These are phyloP conservation scores for Sibirionetta formosa DNA, from an alignment of 2,797 vertebrate genomes.

Conservation along the genomic window DNA sequence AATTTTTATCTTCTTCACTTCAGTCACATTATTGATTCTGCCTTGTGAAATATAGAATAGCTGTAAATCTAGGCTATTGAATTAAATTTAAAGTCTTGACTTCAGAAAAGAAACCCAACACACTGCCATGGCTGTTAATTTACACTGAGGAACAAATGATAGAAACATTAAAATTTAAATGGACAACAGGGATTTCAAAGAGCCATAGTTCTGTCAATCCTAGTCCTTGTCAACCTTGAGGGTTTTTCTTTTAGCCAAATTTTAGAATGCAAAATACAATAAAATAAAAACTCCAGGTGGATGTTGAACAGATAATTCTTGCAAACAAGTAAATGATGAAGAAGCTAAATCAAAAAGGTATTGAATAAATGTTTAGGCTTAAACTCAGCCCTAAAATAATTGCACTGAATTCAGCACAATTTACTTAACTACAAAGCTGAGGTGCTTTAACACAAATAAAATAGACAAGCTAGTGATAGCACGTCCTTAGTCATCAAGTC, in stretches of 20 bases:
- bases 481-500: background rate
- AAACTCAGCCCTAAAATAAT: background rate
- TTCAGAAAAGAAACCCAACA: slow-evolving; percentile 96
- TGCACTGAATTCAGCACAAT: background rate
- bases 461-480: background rate
- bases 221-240: slow-evolving; percentile 95
- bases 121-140: slow-evolving; percentile 95
- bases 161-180: slow-evolving; percentile 97
- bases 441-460: slow-evolving; percentile 8
- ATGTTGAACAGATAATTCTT: slow-evolving; percentile 25
- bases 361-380: background rate
- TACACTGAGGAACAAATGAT: slow-evolving; percentile 99
- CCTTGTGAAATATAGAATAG: slow-evolving; percentile 98
- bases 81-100: slow-evolving; percentile 97
- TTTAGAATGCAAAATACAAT: slow-evolving; percentile 67
- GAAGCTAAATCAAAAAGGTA: slow-evolving; percentile 18
- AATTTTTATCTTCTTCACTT: slow-evolving; percentile 99
- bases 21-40: slow-evolving; percentile 99
- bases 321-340: slow-evolving; percentile 36
- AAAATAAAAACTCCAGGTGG: slow-evolving; percentile 44
- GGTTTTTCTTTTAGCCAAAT: slow-evolving; percentile 80
- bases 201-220: slow-evolving; percentile 88
- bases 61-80: slow-evolving; percentile 98
- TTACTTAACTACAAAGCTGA: slow-evolving; percentile 1
- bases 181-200: slow-evolving; percentile 93